Evolutionary conservation across 2,888 invertebrate species (phyloP), one percentile per base, ranked within the genome.

Genomic region (Itoplectis maculator): DNA sequence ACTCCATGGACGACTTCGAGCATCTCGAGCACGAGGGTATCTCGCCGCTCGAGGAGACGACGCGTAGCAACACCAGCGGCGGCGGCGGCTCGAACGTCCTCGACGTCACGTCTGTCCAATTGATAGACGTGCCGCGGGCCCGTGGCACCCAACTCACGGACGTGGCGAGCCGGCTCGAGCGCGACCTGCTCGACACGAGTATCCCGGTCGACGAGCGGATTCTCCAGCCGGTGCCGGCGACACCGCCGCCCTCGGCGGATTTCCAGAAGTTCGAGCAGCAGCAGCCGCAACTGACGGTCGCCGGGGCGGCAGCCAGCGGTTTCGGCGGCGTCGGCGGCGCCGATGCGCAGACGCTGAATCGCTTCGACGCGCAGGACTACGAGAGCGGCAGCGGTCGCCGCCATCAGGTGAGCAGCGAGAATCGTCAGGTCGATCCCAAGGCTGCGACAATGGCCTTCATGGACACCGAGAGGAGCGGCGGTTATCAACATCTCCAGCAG

Each of bases 1-100:
- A 96, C 91, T 96, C 96, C 40, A 94, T 95, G 83, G 96, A 96
- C 89, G 96, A 96, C 93, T 96, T 96, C 91, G 96, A 96, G 92
- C 96, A 96, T 92, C 93, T 96, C 86, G 96, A 95, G 85, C 95
- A 95, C 88, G 95, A 95, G 83, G 93, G 93, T n/a, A n/a, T n/a
- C 63, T 93, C 93, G 61, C 79, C 86, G 20, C 66, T 84, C 66
- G 86, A 86, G 11, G 86, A 86, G 18, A 59, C 81, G 42, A 82
- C 75, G 69, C 83, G 7, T 47, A 79, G 9, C 15, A 61, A 73
- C 29, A 29, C n/a, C n/a, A n/a, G 5, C 51, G 18, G 9, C 0
- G 9, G 4, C 37, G 18, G 18, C 15, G 40, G 5, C 11, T 4
- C 42, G 15, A 77, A 72, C 65, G 51, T 54, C n/a, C 20, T 76